phyloP scores from a whole-genome alignment of 2,797 vertebrate genomes.

The Bucorvus abyssinicus region DNA sequence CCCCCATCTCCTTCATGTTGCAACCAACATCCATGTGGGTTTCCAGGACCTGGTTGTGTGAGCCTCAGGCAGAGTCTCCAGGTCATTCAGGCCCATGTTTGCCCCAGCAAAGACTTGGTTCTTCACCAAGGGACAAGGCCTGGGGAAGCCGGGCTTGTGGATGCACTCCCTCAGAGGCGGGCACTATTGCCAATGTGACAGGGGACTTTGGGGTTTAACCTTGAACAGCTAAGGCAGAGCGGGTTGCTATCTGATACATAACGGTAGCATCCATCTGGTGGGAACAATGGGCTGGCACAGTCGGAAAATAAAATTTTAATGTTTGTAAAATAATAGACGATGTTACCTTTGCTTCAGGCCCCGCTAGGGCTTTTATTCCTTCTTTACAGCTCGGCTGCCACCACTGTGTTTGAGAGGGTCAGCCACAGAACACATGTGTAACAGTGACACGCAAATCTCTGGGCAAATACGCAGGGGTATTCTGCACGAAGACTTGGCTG shows the following conservation, averaged over 20 bases:
- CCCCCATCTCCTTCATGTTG: not conserved
- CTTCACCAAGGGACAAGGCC: not conserved
- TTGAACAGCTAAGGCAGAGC: conserved; percentile 7
- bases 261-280: not conserved
- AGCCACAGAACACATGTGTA: fast-evolving
- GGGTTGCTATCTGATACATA: not conserved
- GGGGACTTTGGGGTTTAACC: not conserved
- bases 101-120: not conserved
- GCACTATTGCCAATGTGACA: not conserved
- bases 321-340: not conserved
- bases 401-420: not conserved
- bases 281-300: not conserved
- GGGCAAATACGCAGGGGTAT: not conserved
- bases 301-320: not conserved
- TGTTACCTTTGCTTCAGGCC: not conserved
- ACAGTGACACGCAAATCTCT: not conserved
- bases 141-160: not conserved
- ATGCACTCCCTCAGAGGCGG: not conserved
- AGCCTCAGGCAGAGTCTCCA: not conserved
- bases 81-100: not conserved
- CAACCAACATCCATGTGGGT: not conserved
- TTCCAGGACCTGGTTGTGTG: not conserved
- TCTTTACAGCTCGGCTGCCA: not conserved
- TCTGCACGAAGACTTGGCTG: not conserved
- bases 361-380: not conserved